Base-by-base conservation (phyloP, 2,113 vertebrate genomes). In the Thamnaconus septentrionalis region DNA sequence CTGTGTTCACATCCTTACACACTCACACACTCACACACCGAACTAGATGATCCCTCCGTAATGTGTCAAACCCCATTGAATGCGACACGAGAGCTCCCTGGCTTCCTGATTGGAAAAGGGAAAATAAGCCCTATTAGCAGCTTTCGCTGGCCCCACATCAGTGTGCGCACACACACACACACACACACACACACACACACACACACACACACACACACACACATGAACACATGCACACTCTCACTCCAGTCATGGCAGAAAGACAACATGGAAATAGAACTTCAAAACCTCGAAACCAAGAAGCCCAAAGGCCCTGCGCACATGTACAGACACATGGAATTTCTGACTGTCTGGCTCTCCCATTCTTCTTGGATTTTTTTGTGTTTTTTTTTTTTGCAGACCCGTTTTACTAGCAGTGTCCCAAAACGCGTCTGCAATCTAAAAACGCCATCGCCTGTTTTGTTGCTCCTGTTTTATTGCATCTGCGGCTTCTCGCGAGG, bases 71-170 rank as follows among this genome's bases (percentile, higher is more conserved):
- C 45, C 45, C 45, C 5, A 46, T 8, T 46, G 8, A 46, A 31
- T 31, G 18, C 18, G 18, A 31, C 18, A 31, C 2, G 18, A 31
- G 18, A 31, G 18, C 18, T 31, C 18, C 18, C 54, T 78, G 69
- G 76, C 71, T 66, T 63, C 49, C 63, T 67, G 76, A 72, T 70
- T 69, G 78, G 76, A 86, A 86, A 82, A 69, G 51, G 69, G 65
- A 73, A 66, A 53, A 73, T 18, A 52, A 83, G 40, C 73, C 50
- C 41, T 53, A 64, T 67, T 65, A 67, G 54, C 64, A 68, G 59
- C 74, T 80, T 73, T 46, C 52, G 49, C 72, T 80, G 69, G 80
- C 76, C 52, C 49, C 18, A 4, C 41, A 1, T 54, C 47, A 68
- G 7, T 42, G 64, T 18, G 50, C 61, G 61, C 50, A 64, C 69